A percentile compares a stretch with the other conserved stretches of the same genome.
phyloP scores from a whole-genome alignment of 2,797 vertebrate species.

The Bufotes viridis region DNA sequence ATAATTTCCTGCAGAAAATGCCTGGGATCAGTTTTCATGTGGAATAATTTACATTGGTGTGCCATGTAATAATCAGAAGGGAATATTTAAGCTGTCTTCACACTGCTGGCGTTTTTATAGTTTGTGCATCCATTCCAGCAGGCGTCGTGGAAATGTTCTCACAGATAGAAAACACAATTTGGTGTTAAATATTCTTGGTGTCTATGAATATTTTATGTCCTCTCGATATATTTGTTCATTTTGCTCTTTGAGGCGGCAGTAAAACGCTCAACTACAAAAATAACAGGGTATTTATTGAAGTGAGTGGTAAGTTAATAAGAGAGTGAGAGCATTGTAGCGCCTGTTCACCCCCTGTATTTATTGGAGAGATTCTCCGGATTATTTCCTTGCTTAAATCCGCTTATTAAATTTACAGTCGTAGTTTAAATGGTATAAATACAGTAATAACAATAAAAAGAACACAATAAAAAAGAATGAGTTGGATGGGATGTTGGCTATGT shows the following conservation, averaged over 20 bases:
- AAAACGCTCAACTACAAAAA: conserved; percentile 58
- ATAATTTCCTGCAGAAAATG: background rate
- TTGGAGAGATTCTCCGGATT: conserved; percentile 50
- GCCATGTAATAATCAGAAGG: conserved; percentile 30
- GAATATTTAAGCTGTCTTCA: conserved; percentile 43
- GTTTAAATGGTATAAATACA: conserved; percentile 57
- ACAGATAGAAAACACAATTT: conserved; percentile 55
- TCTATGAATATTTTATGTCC: conserved; percentile 61
- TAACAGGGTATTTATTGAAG: conserved; percentile 60
- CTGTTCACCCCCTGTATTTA: conserved; percentile 54
- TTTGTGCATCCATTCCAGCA: conserved; percentile 29
- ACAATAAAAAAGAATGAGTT: conserved; percentile 49
- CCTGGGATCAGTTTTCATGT: background rate
- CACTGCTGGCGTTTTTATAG: conserved; percentile 37
- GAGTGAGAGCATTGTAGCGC: conserved; percentile 32
- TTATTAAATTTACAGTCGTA: conserved; percentile 56
- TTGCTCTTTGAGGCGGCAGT: conserved; percentile 55
- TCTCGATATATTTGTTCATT: conserved; percentile 58
- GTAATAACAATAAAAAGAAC: conserved; percentile 54
- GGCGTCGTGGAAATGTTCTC: conserved; percentile 37
- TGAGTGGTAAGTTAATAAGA: conserved; percentile 57
- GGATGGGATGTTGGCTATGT: conserved; percentile 19
- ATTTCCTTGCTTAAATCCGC: conserved; percentile 52
- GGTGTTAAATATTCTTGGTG: conserved; percentile 60
- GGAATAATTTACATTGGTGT: conserved; percentile 2